phyloP scores from a whole-genome alignment of 2,113 vertebrate species.

The Melanostigma gelatinosum region DNA sequence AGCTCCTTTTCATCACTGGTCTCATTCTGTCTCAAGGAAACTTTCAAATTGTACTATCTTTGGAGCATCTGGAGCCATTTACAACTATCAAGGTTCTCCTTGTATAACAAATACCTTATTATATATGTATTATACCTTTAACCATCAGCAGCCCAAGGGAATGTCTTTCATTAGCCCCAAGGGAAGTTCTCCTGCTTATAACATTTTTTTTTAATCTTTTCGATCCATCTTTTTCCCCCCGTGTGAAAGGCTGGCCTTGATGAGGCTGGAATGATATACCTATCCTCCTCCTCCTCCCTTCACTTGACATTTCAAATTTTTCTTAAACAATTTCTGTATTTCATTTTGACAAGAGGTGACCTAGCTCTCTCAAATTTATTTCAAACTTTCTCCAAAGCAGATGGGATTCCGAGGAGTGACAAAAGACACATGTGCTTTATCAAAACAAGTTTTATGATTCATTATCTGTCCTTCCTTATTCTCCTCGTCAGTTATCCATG shows the following conservation, averaged over 20 bases:
- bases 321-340: constrained; percentile 1
- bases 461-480: background rate
- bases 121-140: constrained; percentile 19
- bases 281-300: constrained; percentile 7
- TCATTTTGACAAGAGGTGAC: background rate
- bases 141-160: constrained; percentile 14
- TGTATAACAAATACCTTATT: constrained; percentile 32
- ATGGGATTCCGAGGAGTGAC: background rate
- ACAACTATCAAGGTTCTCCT: constrained; percentile 52
- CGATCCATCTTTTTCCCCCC: constrained; percentile 8
- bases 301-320: background rate
- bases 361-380: background rate
- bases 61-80: constrained; percentile 44
- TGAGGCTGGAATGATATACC: constrained; percentile 9
- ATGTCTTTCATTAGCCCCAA: constrained; percentile 40
- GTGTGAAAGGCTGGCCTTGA: constrained; percentile 51
- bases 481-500: no score
- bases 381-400: background rate
- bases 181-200: background rate
- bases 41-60: constrained; percentile 39
- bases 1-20: constrained; percentile 48
- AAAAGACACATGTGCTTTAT: background rate
- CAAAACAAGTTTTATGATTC: background rate
- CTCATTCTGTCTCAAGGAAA: constrained; percentile 45
- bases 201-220: background rate